Conservation (phyloP, 1,140 invertebrate genomes). For the Belonocnema kinseyi region DNA sequence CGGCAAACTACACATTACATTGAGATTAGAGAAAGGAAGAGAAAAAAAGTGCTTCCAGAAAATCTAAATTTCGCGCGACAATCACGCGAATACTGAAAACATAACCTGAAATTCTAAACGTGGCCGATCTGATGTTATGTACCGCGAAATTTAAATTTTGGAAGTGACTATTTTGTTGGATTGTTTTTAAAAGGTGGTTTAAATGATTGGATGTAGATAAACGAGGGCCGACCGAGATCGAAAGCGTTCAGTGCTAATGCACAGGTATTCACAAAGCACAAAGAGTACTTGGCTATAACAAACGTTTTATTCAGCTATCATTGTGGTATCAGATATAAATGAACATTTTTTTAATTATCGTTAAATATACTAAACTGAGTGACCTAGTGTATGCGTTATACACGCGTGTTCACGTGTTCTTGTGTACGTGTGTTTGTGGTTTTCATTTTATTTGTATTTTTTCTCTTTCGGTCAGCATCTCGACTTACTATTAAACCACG, state of each 20-base stretch:
- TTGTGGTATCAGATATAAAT: conserved; percentile 69
- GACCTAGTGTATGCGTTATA: conserved; percentile 56
- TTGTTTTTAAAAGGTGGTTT: conserved; percentile 1
- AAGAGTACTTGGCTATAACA: conserved; percentile 70
- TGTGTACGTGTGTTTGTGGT: conserved; percentile 34
- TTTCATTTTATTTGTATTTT: conserved; percentile 25
- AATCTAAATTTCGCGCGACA: conserved; percentile 18
- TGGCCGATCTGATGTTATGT: no score
- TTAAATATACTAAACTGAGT: conserved; percentile 65
- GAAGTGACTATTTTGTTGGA: no score
- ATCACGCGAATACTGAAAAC: not conserved
- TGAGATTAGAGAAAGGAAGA: not conserved
- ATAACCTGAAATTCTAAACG: no score
- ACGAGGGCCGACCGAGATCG: not conserved
- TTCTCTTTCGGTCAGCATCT: conserved; percentile 28
- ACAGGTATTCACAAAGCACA: conserved; percentile 67
- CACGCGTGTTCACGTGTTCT: conserved; percentile 36
- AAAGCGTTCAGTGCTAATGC: conserved; percentile 5
- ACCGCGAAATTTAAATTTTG: not conserved
- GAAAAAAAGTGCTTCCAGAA: conserved; percentile 24
- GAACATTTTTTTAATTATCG: conserved; percentile 63
- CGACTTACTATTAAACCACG: conserved; percentile 35
- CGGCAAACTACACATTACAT: conserved; percentile 3
- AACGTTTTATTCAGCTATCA: conserved; percentile 71
- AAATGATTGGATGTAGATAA: not conserved